phyloP scores from a whole-genome alignment of 2,888 invertebrate species.

The Drosophila barbarae region DNA sequence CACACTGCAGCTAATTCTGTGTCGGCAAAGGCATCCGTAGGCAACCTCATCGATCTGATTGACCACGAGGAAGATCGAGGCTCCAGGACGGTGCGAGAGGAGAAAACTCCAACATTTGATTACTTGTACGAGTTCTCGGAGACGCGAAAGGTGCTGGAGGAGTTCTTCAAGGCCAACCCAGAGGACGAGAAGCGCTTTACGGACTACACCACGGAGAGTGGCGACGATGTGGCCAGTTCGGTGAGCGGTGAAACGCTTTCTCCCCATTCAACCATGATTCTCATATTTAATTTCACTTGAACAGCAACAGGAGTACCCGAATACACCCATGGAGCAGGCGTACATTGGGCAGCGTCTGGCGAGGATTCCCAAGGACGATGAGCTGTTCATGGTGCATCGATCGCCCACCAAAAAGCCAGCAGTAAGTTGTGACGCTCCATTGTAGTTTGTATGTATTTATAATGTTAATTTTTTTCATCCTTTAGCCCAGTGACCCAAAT shows the following conservation, averaged over 20 bases:
- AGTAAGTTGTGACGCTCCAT: conserved; percentile 48
- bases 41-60: conserved; percentile 73
- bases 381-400: conserved; percentile 77
- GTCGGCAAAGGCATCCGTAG: conserved; percentile 56
- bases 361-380: conserved; percentile 79
- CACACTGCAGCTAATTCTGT: conserved; percentile 36
- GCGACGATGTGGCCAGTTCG: conserved; percentile 77
- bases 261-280: background rate
- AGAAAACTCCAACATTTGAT: conserved; percentile 86
- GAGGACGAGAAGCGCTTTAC: conserved; percentile 81
- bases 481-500: conserved; percentile 60
- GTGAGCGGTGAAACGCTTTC: conserved; percentile 51
- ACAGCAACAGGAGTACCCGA: conserved; percentile 32
- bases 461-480: background rate
- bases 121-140: conserved; percentile 95
- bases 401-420: conserved; percentile 76
- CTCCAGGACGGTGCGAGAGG: conserved; percentile 24
- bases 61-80: conserved; percentile 43
- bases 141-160: conserved; percentile 93
- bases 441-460: too few species aligned
- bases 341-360: conserved; percentile 80
- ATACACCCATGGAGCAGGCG: conserved; percentile 59
- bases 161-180: conserved; percentile 91
- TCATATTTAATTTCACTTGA: background rate
- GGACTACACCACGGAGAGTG: conserved; percentile 77